Conservation (phyloP, 2,888 invertebrate species). For the Priocnemis perturbator region DNA sequence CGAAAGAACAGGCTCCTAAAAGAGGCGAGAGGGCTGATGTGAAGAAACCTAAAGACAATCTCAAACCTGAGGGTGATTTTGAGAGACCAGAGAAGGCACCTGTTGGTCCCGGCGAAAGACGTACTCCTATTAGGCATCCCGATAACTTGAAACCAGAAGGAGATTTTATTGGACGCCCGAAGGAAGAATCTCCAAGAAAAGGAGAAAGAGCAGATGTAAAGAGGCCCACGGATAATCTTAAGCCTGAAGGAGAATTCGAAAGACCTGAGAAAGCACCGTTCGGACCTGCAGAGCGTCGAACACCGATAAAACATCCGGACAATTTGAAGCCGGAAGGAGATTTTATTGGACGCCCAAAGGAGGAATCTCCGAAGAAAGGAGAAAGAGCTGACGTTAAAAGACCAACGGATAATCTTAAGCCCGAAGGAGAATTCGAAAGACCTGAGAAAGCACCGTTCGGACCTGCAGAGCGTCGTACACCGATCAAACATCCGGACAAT, state of each 20-base stretch:
- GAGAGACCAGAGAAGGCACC: conserved; percentile 74
- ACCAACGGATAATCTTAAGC: conserved; percentile 80
- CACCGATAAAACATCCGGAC: conserved; percentile 76
- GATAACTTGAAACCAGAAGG: conserved; percentile 77
- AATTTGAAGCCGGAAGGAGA: conserved; percentile 78
- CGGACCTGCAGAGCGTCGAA: conserved; percentile 69
- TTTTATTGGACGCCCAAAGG: conserved; percentile 76
- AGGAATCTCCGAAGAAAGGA: conserved; percentile 63
- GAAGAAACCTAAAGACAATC: conserved; percentile 68
- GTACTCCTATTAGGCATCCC: conserved; percentile 54
- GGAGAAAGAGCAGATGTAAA: conserved; percentile 41
- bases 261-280: conserved; percentile 47
- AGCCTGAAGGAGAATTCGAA: conserved; percentile 61
- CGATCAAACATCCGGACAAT: conserved; percentile 69
- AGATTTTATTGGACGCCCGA: conserved; percentile 72
- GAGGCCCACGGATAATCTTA: conserved; percentile 62
- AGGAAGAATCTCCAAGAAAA: conserved; percentile 59
- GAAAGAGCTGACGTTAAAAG: conserved; percentile 67
- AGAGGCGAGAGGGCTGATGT: conserved; percentile 56
- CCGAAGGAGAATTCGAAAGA: conserved; percentile 80
- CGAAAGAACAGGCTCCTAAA: conserved; percentile 61
- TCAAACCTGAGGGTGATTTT: conserved; percentile 75
- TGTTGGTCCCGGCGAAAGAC: conserved; percentile 70
- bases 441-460: conserved; percentile 73
- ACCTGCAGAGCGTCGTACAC: conserved; percentile 74